Conservation (phyloP, 2,888 invertebrate genomes). For the Argyra leucocephala region DNA sequence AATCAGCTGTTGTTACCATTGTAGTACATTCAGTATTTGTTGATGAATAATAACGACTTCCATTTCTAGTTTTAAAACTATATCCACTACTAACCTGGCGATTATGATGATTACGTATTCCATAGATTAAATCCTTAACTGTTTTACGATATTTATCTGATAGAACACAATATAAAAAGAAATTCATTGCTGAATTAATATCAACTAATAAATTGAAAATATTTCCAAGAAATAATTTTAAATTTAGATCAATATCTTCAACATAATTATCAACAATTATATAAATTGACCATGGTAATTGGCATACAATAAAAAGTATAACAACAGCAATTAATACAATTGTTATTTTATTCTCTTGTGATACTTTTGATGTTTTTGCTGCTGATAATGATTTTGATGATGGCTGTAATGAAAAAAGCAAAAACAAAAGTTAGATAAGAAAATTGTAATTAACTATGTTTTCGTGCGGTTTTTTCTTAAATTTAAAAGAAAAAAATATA, state of each 20-base stretch:
- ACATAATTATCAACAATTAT: slow-evolving; percentile 34
- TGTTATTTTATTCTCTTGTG: slow-evolving; percentile 64
- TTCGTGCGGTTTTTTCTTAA: no score
- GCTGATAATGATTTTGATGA: slow-evolving; percentile 27
- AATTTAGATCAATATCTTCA: slow-evolving; percentile 28
- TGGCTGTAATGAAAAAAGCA: slow-evolving; percentile 30
- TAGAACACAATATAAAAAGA: slow-evolving; percentile 66
- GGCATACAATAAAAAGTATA: slow-evolving; percentile 63
- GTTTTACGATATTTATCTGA: slow-evolving; percentile 64
- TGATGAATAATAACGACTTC: slow-evolving; percentile 4
- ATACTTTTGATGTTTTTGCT: slow-evolving; percentile 38
- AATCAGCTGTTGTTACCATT: slow-evolving; percentile 2
- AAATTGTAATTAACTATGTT: no score
- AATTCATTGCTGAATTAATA: slow-evolving; percentile 66
- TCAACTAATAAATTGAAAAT: slow-evolving; percentile 61
- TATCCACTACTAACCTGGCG: slow-evolving; percentile 19
- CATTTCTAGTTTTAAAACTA: slow-evolving; percentile 6
- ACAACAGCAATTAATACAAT: slow-evolving; percentile 67
- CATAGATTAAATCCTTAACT: slow-evolving; percentile 38
- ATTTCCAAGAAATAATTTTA: slow-evolving; percentile 52
- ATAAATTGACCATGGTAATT: slow-evolving; percentile 60
- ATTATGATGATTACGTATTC: slow-evolving; percentile 27
- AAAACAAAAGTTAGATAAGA: no score
- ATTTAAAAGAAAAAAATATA: no score
- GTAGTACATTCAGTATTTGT: background rate